Conservation (phyloP, 2,113 vertebrate genomes). For the Ammodytes marinus region DNA sequence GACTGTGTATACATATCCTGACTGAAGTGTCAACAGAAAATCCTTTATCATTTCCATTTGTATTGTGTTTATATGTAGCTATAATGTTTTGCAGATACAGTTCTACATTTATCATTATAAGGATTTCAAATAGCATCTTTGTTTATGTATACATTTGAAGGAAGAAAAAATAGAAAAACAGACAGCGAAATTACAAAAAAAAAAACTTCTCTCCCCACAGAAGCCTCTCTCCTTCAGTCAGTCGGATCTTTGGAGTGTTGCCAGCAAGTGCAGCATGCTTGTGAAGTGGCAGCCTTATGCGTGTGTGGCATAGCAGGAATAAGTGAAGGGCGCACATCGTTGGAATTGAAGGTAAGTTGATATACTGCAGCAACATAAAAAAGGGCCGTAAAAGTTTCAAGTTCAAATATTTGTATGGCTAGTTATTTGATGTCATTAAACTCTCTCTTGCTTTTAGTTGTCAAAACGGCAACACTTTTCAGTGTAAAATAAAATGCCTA, state of each 20-base stretch:
- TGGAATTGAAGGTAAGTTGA: slow-evolving; percentile 56
- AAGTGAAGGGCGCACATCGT: slow-evolving; percentile 51
- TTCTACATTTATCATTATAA: not conserved
- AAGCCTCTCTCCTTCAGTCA: not conserved
- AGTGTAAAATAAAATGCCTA: not conserved
- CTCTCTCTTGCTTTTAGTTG: not conserved
- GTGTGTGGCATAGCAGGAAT: slow-evolving; percentile 51
- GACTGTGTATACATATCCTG: not conserved
- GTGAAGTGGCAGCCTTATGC: slow-evolving; percentile 40
- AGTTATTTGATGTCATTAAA: slow-evolving; percentile 40
- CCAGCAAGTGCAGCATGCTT: slow-evolving; percentile 47
- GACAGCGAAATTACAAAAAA: not conserved
- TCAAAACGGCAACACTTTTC: not conserved
- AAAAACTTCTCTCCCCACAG: not conserved
- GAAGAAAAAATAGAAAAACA: not conserved
- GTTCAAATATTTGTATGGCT: slow-evolving; percentile 44
- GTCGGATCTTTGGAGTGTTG: slow-evolving; percentile 45
- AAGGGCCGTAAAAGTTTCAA: slow-evolving; percentile 57
- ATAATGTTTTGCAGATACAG: not conserved
- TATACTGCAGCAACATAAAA: slow-evolving; percentile 60
- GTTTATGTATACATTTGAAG: not conserved
- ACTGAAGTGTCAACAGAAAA: not conserved
- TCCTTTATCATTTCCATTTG: not conserved
- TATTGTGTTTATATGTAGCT: not conserved
- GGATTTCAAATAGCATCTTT: not conserved